These are phyloP conservation scores for human (Homo sapiens) DNA, from an alignment of 2,113 vertebrate species.

Conservation along the genomic window DNA sequence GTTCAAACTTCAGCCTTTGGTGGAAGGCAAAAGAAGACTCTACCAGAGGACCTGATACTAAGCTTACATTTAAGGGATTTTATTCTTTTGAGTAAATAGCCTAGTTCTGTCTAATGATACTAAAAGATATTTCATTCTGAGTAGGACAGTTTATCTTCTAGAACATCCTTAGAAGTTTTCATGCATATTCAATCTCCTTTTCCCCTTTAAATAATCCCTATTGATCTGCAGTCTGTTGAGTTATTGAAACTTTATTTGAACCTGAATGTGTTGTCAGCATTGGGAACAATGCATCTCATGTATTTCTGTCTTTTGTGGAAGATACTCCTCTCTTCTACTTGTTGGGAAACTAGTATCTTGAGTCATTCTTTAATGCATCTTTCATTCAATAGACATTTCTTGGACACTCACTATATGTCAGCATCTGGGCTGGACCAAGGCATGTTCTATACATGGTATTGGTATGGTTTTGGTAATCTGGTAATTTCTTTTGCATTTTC, in stretches of 20 bases:
- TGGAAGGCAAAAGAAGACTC: background rate
- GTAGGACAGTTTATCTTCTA: background rate
- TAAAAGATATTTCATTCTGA: background rate
- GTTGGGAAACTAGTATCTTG: background rate
- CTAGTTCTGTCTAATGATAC: background rate
- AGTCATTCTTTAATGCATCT: background rate
- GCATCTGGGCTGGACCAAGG: background rate
- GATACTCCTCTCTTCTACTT: background rate
- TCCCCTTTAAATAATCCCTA: background rate
- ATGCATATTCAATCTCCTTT: background rate
- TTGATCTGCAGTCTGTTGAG: background rate
- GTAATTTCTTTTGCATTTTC: background rate
- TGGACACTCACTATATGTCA: background rate
- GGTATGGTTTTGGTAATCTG: background rate
- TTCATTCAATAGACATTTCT: background rate
- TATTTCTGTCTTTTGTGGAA: background rate
- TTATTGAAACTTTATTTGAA: constrained; percentile 26
- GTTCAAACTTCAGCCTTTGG: background rate
- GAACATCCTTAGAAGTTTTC: background rate
- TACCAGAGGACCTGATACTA: background rate
- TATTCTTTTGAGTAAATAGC: constrained; percentile 5
- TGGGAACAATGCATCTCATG: background rate
- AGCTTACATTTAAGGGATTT: background rate
- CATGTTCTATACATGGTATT: background rate
- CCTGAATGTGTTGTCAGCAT: background rate